Evolutionary conservation across 2,797 vertebrate species (phyloP).

Genomic region (Staurois parvus): DNA sequence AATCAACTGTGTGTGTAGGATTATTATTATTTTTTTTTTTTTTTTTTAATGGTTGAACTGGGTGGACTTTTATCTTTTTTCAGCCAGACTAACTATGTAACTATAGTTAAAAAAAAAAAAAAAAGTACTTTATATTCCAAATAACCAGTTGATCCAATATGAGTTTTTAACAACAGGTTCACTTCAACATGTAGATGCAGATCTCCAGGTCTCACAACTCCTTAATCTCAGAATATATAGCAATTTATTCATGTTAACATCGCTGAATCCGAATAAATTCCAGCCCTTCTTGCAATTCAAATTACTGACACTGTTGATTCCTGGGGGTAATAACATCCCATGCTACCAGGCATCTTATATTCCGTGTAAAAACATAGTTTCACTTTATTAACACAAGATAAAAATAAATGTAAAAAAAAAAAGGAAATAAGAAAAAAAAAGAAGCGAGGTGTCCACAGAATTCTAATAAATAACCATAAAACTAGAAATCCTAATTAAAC

Average conservation of each 20-base stretch:
- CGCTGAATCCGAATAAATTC: constrained; percentile 15
- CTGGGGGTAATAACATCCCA: constrained; percentile 45
- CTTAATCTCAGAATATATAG: constrained; percentile 14
- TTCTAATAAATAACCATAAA: constrained; percentile 57
- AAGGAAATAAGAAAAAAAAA: constrained; percentile 1
- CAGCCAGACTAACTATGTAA: too few relatives aligned
- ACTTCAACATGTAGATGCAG: not conserved
- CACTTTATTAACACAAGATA: constrained; percentile 46
- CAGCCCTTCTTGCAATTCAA: constrained; percentile 31
- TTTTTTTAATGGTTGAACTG: too few relatives aligned
- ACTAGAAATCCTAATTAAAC: constrained; percentile 57
- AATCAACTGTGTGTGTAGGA: too few relatives aligned
- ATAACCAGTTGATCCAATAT: too few relatives aligned
- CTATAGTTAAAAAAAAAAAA: too few relatives aligned
- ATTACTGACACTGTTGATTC: constrained; percentile 20
- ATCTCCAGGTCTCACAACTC: not conserved
- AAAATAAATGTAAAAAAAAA: not conserved
- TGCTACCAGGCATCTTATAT: constrained; percentile 12
- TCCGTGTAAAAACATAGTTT: constrained; percentile 22
- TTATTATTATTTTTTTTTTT: too few relatives aligned
- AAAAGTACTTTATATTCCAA: too few relatives aligned
- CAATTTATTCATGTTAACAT: constrained; percentile 14
- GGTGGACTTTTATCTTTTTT: too few relatives aligned
- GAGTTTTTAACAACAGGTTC: too few relatives aligned
- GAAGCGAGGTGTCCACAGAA: constrained; percentile 25